Conservation (phyloP, 2,888 invertebrate species). For the Prosopocoilus inquinatus region DNA sequence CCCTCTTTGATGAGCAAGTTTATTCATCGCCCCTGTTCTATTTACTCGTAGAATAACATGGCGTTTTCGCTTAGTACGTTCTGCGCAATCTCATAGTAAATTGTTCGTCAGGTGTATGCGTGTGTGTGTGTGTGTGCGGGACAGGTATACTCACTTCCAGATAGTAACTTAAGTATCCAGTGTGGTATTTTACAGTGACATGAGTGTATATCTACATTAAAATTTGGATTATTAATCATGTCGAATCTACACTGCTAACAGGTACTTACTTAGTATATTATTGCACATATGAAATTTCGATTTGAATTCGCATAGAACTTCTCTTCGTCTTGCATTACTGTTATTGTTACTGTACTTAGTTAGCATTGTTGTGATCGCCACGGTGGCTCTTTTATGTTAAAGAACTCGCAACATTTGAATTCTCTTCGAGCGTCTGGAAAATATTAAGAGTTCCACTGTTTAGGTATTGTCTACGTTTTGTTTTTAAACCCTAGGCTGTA, state of each 20-base stretch:
- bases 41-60: too few species aligned
- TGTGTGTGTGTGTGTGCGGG: slow-evolving; percentile 14
- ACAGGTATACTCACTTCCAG: slow-evolving; percentile 20
- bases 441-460: neutral
- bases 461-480: neutral
- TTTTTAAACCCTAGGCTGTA: neutral
- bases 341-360: slow-evolving; percentile 38
- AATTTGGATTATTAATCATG: slow-evolving; percentile 6
- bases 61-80: neutral
- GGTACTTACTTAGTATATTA: slow-evolving; percentile 3
- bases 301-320: slow-evolving; percentile 5
- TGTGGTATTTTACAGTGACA: slow-evolving; percentile 20
- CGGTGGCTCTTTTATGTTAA: slow-evolving; percentile 37
- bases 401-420: neutral
- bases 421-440: neutral
- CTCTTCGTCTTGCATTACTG: slow-evolving; percentile 26
- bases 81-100: slow-evolving; percentile 17
- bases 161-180: slow-evolving; percentile 18
- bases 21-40: too few species aligned
- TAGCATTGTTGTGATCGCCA: slow-evolving; percentile 41
- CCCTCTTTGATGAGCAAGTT: too few species aligned
- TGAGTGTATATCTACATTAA: slow-evolving; percentile 10
- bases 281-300: slow-evolving; percentile 1
- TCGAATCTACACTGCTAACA: slow-evolving; percentile 1
- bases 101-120: slow-evolving; percentile 16